A percentile compares a stretch with the other conserved stretches of the same genome.
These are phyloP conservation scores for Pissodes strobi DNA, from an alignment of 1,140 invertebrate species.

Conservation along the genomic window DNA sequence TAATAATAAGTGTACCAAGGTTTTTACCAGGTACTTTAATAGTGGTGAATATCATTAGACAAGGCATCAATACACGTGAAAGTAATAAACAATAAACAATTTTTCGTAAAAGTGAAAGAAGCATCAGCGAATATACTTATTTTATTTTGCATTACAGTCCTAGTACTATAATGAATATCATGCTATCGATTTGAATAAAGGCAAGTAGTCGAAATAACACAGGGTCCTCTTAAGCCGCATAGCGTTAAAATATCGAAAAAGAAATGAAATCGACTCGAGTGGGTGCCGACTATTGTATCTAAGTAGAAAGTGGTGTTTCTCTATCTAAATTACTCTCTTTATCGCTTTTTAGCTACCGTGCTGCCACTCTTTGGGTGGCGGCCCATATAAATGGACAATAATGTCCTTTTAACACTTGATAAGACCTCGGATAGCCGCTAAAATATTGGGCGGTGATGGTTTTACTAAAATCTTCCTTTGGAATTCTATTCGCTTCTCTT, in stretches of 20 bases:
- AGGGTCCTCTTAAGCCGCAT: background rate
- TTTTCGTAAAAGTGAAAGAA: too few species aligned
- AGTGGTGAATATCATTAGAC: too few species aligned
- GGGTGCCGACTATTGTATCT: conserved; percentile 31
- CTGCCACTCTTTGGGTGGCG: conserved; percentile 44
- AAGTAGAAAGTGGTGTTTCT: conserved; percentile 40
- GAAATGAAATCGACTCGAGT: conserved; percentile 12
- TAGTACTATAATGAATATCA: too few species aligned
- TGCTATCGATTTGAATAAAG: too few species aligned
- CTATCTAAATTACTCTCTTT: conserved; percentile 40
- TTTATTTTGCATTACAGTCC: too few species aligned
- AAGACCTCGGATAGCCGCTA: conserved; percentile 23
- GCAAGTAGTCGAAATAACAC: too few species aligned
- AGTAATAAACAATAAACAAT: too few species aligned
- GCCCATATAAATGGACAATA: conserved; percentile 44
- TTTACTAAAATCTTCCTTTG: background rate
- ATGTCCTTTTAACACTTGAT: conserved; percentile 44
- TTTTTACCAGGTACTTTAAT: too few species aligned
- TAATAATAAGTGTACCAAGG: too few species aligned
- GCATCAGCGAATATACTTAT: too few species aligned
- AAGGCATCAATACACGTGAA: too few species aligned
- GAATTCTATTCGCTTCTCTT: too few species aligned
- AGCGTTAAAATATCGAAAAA: conserved; percentile 14
- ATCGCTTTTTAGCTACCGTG: conserved; percentile 41
- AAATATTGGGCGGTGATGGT: conserved; percentile 16